Percentiles rank a stretch among this genome's conserved stretches.
Evolutionary conservation across 2,888 invertebrate genomes (phyloP).

Genomic region (Endomychus coccineus): DNA sequence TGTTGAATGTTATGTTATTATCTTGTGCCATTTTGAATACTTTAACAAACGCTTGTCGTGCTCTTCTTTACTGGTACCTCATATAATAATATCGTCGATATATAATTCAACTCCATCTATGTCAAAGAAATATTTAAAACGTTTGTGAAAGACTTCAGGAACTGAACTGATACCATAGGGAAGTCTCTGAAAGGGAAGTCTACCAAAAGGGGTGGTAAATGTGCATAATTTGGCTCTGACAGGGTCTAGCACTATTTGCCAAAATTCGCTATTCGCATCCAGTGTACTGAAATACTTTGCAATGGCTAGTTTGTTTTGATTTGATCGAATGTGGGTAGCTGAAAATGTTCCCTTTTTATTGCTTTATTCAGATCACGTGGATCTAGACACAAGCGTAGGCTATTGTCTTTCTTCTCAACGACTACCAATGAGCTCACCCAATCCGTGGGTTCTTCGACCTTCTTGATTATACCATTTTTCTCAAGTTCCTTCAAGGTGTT

Average conservation of each 20-base stretch:
- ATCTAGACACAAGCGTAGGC: constrained; percentile 29
- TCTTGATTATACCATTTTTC: constrained; percentile 8
- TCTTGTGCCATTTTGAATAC: constrained; percentile 16
- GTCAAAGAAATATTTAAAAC: constrained; percentile 24
- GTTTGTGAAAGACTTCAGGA: constrained; percentile 29
- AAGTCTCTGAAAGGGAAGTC: constrained; percentile 21
- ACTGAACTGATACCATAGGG: constrained; percentile 28
- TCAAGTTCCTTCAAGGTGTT: constrained; percentile 5
- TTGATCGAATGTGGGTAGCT: constrained; percentile 23
- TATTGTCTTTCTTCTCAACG: constrained; percentile 16
- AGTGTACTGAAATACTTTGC: constrained; percentile 26
- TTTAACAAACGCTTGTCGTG: constrained; percentile 18
- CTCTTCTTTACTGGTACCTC: constrained; percentile 17
- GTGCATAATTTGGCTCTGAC: constrained; percentile 11
- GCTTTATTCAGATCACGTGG: constrained; percentile 27
- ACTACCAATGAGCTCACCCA: constrained; percentile 17
- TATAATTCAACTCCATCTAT: constrained; percentile 17
- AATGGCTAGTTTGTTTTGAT: constrained; percentile 23
- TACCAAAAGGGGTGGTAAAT: too few relatives aligned
- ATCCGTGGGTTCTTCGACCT: constrained; percentile 6
- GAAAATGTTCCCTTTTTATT: constrained; percentile 24
- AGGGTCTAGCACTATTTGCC: constrained; percentile 8
- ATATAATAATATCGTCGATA: constrained; percentile 26
- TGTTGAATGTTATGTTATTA: constrained; percentile 21
- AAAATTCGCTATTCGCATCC: constrained; percentile 24